A percentile compares a stretch with the other conserved stretches of the same genome.
These are phyloP conservation scores for Pelecanus crispus DNA, from an alignment of 2,113 vertebrate species.

Conservation along the genomic window DNA sequence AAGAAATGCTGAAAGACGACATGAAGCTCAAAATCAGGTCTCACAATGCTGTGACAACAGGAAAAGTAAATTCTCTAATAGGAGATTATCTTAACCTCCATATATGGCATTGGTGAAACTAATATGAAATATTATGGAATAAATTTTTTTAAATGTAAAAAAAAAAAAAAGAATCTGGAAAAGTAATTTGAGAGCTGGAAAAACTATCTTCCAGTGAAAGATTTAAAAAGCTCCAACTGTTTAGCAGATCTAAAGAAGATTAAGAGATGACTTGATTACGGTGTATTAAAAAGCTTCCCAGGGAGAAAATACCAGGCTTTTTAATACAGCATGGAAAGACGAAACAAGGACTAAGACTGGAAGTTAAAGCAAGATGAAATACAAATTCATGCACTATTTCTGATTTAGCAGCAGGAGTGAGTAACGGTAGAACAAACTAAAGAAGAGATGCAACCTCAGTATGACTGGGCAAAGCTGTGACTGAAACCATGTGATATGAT, in stretches of 20 bases:
- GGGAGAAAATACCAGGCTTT: neutral
- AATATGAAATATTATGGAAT: neutral
- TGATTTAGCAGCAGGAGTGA: neutral
- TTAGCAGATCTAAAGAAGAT: neutral
- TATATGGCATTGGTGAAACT: neutral
- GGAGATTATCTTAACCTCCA: neutral
- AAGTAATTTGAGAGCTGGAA: neutral
- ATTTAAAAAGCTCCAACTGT: neutral
- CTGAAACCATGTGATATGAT: neutral
- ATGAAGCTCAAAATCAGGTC: neutral
- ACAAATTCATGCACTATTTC: neutral
- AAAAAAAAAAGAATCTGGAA: neutral
- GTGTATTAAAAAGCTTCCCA: neutral
- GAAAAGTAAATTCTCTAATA: neutral
- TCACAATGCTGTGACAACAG: neutral
- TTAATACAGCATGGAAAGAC: neutral
- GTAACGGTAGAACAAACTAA: neutral
- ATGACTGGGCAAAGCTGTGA: neutral
- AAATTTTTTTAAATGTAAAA: neutral
- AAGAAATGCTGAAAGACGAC: neutral
- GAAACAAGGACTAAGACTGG: neutral
- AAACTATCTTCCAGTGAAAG: neutral
- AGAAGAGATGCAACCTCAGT: neutral
- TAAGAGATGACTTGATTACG: neutral
- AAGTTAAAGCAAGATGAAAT: conserved; percentile 1